A percentile compares a stretch with the other conserved stretches of the same genome.
Evolutionary conservation across 2,888 invertebrate species (phyloP).

Genomic region (Anorthoa munda): DNA sequence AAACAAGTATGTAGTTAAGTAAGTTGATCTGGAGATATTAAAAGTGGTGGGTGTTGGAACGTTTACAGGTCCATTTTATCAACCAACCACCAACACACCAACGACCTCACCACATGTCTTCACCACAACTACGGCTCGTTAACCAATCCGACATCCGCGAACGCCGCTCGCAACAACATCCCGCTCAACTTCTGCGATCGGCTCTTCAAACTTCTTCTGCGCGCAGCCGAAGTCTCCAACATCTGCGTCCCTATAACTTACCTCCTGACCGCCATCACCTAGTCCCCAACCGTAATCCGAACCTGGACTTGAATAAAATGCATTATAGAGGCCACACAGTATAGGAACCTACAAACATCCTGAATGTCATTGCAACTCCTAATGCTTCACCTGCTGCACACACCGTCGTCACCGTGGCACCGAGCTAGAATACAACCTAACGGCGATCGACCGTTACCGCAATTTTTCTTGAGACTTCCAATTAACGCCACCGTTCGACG

Average conservation of each 20-base stretch:
- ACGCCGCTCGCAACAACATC: conserved; percentile 85
- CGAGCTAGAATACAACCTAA: conserved; percentile 79
- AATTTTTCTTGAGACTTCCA: conserved; percentile 83
- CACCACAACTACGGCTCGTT: conserved; percentile 90
- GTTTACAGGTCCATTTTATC: conserved; percentile 91
- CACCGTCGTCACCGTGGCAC: conserved; percentile 84
- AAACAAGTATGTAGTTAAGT: conserved; percentile 56
- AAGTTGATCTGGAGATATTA: conserved; percentile 82
- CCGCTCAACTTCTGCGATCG: conserved; percentile 86
- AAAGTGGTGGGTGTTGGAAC: conserved; percentile 91
- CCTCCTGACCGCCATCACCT: conserved; percentile 88
- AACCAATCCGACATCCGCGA: conserved; percentile 87
- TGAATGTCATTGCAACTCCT: conserved; percentile 80
- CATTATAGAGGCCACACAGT: conserved; percentile 77
- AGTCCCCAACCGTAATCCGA: conserved; percentile 76
- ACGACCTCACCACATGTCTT: conserved; percentile 90
- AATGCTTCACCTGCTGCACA: conserved; percentile 86
- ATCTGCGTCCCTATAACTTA: conserved; percentile 82
- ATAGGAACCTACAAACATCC: conserved; percentile 80
- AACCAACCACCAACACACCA: conserved; percentile 91
- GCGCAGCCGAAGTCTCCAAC: conserved; percentile 86
- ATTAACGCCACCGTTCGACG: conserved; percentile 80
- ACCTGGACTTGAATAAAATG: conserved; percentile 75
- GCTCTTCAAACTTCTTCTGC: conserved; percentile 87
- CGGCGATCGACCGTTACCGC: conserved; percentile 81